These are phyloP conservation scores for Thecocarcelia acutangulata DNA, from an alignment of 2,888 invertebrate species.

Conservation along the genomic window DNA sequence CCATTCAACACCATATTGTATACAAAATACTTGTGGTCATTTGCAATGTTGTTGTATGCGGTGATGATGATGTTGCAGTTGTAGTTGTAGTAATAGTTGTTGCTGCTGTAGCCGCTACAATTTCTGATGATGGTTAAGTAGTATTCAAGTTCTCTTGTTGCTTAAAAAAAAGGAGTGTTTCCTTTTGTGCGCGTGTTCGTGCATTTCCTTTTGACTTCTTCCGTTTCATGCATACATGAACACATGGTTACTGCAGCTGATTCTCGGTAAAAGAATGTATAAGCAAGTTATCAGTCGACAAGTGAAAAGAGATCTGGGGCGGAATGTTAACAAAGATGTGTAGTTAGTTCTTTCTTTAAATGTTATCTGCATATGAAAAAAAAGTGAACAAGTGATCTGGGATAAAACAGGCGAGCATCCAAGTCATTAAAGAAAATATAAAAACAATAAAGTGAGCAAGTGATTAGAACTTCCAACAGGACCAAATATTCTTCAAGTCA, in stretches of 20 bases:
- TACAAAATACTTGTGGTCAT: constrained; percentile 58
- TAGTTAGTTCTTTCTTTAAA: neutral
- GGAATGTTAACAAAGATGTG: neutral
- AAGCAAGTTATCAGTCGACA: neutral
- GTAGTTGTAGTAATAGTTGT: neutral
- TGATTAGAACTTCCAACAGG: too few relatives aligned
- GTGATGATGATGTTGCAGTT: constrained; percentile 13
- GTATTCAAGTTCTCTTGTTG: constrained; percentile 22
- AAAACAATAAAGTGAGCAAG: too few relatives aligned
- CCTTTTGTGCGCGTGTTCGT: constrained; percentile 2
- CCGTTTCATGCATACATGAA: constrained; percentile 8
- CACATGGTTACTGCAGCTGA: neutral
- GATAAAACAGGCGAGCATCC: too few relatives aligned
- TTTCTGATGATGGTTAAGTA: constrained; percentile 9
- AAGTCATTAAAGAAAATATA: too few relatives aligned
- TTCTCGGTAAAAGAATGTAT: neutral
- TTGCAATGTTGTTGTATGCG: constrained; percentile 25
- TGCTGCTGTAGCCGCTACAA: neutral
- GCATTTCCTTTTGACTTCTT: constrained; percentile 12
- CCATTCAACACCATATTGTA: constrained; percentile 41
- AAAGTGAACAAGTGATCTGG: too few relatives aligned
- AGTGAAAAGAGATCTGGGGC: neutral
- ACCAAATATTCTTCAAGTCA: too few relatives aligned
- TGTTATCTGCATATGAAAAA: too few relatives aligned
- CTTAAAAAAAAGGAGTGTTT: constrained; percentile 36